Conservation (phyloP, 1,140 invertebrate species). For the Dermatophagoides farinae region DNA sequence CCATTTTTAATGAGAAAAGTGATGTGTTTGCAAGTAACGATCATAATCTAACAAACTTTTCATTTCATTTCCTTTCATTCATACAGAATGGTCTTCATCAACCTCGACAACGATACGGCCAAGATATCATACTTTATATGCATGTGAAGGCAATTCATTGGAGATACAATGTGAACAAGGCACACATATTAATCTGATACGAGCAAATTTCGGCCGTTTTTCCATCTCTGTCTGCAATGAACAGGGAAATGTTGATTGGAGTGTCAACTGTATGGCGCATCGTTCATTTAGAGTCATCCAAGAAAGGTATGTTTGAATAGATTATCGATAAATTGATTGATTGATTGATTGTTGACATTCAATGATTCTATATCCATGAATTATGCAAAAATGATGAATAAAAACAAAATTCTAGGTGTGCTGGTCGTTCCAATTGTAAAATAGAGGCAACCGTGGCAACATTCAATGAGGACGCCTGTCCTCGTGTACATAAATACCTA, state of each 20-base stretch:
- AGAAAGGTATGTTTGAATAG: conserved; percentile 29
- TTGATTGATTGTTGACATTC: too few relatives aligned
- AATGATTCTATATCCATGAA: neutral
- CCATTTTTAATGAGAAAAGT: too few relatives aligned
- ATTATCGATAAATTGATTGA: neutral
- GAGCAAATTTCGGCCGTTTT: conserved; percentile 85
- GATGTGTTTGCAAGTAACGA: neutral
- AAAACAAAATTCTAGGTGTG: conserved; percentile 11
- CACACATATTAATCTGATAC: conserved; percentile 66
- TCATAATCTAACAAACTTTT: neutral
- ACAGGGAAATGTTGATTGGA: conserved; percentile 86
- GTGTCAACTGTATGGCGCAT: conserved; percentile 77
- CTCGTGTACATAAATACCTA: conserved; percentile 74
- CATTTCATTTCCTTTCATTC: neutral
- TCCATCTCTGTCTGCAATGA: conserved; percentile 90
- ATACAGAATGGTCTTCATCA: neutral
- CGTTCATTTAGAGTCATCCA: conserved; percentile 28
- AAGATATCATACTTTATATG: conserved; percentile 67
- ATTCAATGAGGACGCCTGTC: conserved; percentile 54
- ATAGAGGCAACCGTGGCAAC: conserved; percentile 26
- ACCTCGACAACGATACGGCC: neutral
- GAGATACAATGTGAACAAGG: conserved; percentile 66
- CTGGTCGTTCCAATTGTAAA: conserved; percentile 24
- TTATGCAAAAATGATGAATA: too few relatives aligned
- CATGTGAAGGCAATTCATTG: conserved; percentile 73